Evolutionary conservation across 2,113 vertebrate genomes (phyloP).

Genomic region (Tychaedon coryphoeus): DNA sequence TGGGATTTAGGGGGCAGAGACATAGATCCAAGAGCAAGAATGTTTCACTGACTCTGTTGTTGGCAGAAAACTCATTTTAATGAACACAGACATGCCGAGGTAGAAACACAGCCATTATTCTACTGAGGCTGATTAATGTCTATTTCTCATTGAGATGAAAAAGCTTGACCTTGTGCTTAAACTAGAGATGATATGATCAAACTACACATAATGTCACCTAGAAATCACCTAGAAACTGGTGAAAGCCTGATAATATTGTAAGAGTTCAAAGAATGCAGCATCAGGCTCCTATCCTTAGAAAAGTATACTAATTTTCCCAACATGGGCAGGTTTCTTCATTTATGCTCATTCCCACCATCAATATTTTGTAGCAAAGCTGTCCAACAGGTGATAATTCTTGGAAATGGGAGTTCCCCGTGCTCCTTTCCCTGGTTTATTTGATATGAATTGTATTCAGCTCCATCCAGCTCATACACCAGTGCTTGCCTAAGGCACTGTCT

Average conservation of each 20-base stretch:
- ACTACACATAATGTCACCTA: not conserved
- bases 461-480: not conserved
- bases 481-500: constrained; percentile 29
- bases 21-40: not conserved
- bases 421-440: not conserved
- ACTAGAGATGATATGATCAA: not conserved
- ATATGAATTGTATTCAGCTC: not conserved
- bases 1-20: not conserved
- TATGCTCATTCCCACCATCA: not conserved
- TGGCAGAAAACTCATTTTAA: not conserved
- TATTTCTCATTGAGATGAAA: not conserved
- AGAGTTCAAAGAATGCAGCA: not conserved
- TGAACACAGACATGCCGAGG: not conserved
- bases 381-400: not conserved
- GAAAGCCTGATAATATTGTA: not conserved
- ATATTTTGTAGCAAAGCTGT: not conserved
- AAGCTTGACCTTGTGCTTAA: not conserved
- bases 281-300: not conserved
- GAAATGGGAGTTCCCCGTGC: not conserved
- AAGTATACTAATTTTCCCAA: not conserved
- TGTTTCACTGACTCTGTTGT: not conserved
- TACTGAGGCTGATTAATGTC: not conserved
- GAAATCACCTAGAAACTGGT: not conserved
- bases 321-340: not conserved
- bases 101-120: not conserved